Evolutionary conservation across 1,140 invertebrate genomes (phyloP), one percentile per base, ranked within the genome.

Genomic region (Brachionus rubens): DNA sequence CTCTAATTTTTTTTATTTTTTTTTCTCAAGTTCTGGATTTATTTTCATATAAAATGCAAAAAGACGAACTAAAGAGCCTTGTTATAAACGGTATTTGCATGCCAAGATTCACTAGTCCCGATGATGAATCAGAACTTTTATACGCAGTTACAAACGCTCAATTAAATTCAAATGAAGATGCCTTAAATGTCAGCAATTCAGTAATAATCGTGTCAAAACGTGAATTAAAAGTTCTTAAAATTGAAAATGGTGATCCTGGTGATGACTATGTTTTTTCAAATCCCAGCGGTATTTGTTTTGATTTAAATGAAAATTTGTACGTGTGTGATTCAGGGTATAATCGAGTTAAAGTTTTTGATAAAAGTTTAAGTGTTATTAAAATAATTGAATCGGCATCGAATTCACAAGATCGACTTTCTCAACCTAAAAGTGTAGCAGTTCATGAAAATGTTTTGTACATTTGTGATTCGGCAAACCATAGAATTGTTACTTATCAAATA

Each of bases 221-320:
- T 16, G 68, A 72, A 24, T 36, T 72, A 21, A 72, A 72, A 72
- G 33, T 72, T 26, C 33, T 72, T 9, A 72, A 72, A 72, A 19
- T 50, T 1, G 68, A 72, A 72, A 30, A 19, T 0, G 21, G 16
- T 12, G 36, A 48, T 33, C 68, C 68, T n/a, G 50, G 16, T 41
- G 68, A 72, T 10, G 68, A 72, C n/a, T 72, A 72, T 41, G 46
- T 50, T 19, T 72, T 72, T 40, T 54, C 36, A 21, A 72, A 72
- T 72, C 68, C 68, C 19, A 72, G 30, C 41, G 68, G 68, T n/a
- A 72, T 72, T 28, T 72, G 68, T 33, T 72, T 30, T 41, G 68
- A 72, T 40, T n/a, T 21, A 7, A 21, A 50, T 52, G 28, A 50
- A 10, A 72, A 72, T 50, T 41, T 72, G 10, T 72, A 72, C 41